Evolutionary conservation across 2,797 vertebrate genomes (phyloP).

Genomic region (Tragopan temminckii): DNA sequence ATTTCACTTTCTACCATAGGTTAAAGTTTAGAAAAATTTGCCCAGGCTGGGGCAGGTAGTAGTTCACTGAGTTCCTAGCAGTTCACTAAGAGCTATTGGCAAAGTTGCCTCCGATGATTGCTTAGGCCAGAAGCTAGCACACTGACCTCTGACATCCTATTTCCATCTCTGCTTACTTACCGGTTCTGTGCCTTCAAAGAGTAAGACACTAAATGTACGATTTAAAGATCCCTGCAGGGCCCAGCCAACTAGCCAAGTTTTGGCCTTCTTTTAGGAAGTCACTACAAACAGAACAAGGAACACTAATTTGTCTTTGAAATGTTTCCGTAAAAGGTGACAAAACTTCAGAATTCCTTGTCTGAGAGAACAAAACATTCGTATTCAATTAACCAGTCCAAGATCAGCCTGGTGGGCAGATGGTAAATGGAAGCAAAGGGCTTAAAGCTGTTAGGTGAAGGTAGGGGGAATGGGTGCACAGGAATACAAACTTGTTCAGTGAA

Average conservation of each 20-base stretch:
- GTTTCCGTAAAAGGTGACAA: neutral
- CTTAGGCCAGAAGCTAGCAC: neutral
- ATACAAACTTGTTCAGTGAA: neutral
- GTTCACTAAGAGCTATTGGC: neutral
- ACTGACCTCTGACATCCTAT: neutral
- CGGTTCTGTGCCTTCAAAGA: neutral
- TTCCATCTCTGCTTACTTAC: neutral
- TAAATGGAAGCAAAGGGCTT: neutral
- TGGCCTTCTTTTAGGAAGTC: neutral
- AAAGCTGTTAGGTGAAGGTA: neutral
- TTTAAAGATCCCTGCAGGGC: neutral
- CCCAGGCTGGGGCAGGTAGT: neutral
- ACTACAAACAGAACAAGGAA: neutral
- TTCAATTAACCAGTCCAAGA: neutral
- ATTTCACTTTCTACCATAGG: neutral
- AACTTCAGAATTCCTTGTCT: neutral
- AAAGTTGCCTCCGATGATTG: neutral
- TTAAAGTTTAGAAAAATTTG: neutral
- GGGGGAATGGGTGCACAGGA: neutral
- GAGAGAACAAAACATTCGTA: neutral
- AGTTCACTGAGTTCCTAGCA: too few species aligned
- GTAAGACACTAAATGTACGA: neutral
- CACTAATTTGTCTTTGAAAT: neutral
- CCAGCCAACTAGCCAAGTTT: neutral
- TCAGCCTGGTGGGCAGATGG: neutral